Conservation (phyloP, 2,797 vertebrate species). For the Botia kubotai region DNA sequence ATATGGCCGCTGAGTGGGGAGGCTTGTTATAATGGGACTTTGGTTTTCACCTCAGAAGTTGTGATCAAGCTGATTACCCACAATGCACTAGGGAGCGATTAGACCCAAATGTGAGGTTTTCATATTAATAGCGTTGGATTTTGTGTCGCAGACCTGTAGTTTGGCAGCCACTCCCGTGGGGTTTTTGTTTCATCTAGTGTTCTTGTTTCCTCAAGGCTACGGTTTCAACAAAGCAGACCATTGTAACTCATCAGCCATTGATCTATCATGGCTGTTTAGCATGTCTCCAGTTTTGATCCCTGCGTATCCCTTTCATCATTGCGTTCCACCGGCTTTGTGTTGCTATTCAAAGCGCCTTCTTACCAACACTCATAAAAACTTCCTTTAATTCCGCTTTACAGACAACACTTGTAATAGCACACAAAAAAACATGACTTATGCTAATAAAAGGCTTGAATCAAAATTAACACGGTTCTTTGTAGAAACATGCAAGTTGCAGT, state of each 20-base stretch:
- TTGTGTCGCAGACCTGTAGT: slow-evolving; percentile 12
- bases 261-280: slow-evolving; percentile 42
- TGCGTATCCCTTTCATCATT: slow-evolving; percentile 41
- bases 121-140: neutral
- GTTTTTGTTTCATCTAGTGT: slow-evolving; percentile 34
- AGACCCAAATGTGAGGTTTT: slow-evolving; percentile 10
- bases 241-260: slow-evolving; percentile 43
- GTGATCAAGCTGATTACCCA: neutral
- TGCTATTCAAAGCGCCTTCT: slow-evolving; percentile 40
- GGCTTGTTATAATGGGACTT: neutral
- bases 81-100: neutral
- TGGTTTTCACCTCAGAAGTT: neutral
- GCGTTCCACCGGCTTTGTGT: slow-evolving; percentile 26
- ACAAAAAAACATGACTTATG: slow-evolving; percentile 23
- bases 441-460: slow-evolving; percentile 5
- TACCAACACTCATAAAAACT: slow-evolving; percentile 10
- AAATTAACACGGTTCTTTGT: neutral
- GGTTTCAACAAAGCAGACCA: slow-evolving; percentile 33
- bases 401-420: slow-evolving; percentile 29
- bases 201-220: slow-evolving; percentile 28
- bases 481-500: neutral
- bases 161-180: neutral
- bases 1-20: too few relatives aligned
- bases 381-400: slow-evolving; percentile 37
- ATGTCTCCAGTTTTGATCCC: slow-evolving; percentile 38